phyloP scores from a whole-genome alignment of 37 sponge, comb jelly and placozoan genomes.

The Cliona cf. orientalis region DNA sequence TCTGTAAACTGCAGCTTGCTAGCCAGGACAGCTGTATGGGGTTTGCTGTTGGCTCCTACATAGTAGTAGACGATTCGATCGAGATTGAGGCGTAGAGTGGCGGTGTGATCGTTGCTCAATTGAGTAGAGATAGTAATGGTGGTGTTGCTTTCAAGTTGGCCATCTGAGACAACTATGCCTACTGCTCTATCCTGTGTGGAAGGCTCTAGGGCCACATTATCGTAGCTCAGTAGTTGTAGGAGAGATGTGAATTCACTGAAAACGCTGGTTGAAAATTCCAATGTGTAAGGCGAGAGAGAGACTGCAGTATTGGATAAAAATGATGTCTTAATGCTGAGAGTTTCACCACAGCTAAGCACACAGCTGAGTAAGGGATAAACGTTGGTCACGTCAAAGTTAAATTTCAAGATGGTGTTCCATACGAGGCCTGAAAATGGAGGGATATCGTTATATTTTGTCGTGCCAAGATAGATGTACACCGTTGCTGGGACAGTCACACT shows the following conservation, averaged over 20 bases:
- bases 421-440: slow-evolving; percentile 1
- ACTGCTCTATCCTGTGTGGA: neutral
- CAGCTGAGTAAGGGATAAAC: slow-evolving; percentile 31
- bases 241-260: neutral
- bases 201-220: slow-evolving; percentile 33
- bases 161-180: slow-evolving; percentile 21
- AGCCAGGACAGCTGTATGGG: slow-evolving; percentile 5
- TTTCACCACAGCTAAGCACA: slow-evolving; percentile 49
- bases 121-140: slow-evolving; percentile 3
- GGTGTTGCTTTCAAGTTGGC: neutral
- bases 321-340: neutral
- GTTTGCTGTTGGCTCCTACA: slow-evolving; percentile 9
- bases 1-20: slow-evolving; percentile 23
- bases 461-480: slow-evolving; percentile 2
- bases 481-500: neutral
- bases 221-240: slow-evolving; percentile 17
- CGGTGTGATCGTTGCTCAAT: slow-evolving; percentile 38
- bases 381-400: neutral
- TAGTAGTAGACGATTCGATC: slow-evolving; percentile 27
- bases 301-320: neutral
- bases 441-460: neutral
- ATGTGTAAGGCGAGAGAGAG: neutral
- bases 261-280: neutral
- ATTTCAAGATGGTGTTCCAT: slow-evolving; percentile 21
- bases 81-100: slow-evolving; percentile 7